These are phyloP conservation scores for Herpetotheres cachinnans DNA, from an alignment of 2,113 vertebrate genomes.

Conservation along the genomic window DNA sequence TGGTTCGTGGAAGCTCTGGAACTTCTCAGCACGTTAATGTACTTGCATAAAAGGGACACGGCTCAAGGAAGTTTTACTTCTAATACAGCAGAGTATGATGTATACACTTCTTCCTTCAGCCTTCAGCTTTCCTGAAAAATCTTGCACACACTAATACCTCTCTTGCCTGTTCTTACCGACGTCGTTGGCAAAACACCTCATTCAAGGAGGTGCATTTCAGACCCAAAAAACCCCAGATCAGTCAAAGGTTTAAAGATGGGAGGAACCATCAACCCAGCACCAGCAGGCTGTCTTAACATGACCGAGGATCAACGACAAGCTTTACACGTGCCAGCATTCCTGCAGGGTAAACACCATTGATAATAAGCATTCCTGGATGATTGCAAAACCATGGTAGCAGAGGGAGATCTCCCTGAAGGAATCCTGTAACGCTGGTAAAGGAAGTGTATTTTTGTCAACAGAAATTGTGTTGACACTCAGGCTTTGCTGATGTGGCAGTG, in stretches of 20 bases:
- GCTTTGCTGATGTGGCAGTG: neutral
- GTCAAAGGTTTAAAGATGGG: neutral
- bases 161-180: neutral
- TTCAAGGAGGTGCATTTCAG: neutral
- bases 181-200: neutral
- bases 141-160: neutral
- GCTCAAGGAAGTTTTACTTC: neutral
- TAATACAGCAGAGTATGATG: neutral
- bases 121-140: neutral
- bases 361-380: neutral
- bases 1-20: neutral
- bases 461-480: neutral
- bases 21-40: neutral
- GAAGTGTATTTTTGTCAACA: neutral
- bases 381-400: accelerated
- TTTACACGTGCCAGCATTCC: accelerated
- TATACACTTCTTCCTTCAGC: neutral
- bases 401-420: neutral
- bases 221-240: neutral
- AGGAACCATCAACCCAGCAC: neutral
- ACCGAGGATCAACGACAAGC: neutral
- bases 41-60: neutral
- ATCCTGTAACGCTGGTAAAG: neutral
- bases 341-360: neutral
- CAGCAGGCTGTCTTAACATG: neutral